A percentile compares a stretch with the other conserved stretches of the same genome.
These are phyloP conservation scores for Pseudococcus longispinus DNA, from an alignment of 2,888 invertebrate species.

Conservation along the genomic window DNA sequence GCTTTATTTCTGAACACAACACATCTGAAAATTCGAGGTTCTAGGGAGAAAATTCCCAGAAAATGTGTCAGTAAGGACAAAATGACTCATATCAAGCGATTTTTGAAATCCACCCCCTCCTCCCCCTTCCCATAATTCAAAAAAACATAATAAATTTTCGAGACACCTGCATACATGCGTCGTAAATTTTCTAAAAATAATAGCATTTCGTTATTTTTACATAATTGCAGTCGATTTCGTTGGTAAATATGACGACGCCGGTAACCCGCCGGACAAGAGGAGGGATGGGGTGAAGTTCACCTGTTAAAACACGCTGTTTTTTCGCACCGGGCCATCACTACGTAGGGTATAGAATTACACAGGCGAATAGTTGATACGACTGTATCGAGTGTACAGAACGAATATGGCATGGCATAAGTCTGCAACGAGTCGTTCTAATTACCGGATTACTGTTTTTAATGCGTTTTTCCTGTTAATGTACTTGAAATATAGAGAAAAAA, in stretches of 20 bases:
- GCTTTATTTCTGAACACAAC: no score
- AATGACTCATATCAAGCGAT: no score
- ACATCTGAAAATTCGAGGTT: no score
- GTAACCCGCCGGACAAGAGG: background rate
- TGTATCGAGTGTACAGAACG: background rate
- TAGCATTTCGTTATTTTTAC: no score
- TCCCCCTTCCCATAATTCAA: no score
- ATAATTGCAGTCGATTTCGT: background rate
- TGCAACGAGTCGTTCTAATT: slow-evolving; percentile 27
- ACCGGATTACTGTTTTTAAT: slow-evolving; percentile 39
- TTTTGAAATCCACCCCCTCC: no score
- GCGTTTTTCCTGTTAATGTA: slow-evolving; percentile 38
- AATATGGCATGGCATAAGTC: background rate
- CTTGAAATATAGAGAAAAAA: background rate
- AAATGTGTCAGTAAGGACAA: no score
- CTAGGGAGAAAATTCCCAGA: no score
- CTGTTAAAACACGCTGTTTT: background rate
- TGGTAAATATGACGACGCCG: background rate
- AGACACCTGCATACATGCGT: background rate
- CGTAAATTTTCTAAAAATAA: background rate
- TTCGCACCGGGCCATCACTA: background rate
- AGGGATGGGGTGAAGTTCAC: background rate
- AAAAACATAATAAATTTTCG: no score
- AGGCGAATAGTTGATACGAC: no score
- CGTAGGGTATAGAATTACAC: no score